Conservation (phyloP, 2,797 vertebrate species). For the Falco cherrug region DNA sequence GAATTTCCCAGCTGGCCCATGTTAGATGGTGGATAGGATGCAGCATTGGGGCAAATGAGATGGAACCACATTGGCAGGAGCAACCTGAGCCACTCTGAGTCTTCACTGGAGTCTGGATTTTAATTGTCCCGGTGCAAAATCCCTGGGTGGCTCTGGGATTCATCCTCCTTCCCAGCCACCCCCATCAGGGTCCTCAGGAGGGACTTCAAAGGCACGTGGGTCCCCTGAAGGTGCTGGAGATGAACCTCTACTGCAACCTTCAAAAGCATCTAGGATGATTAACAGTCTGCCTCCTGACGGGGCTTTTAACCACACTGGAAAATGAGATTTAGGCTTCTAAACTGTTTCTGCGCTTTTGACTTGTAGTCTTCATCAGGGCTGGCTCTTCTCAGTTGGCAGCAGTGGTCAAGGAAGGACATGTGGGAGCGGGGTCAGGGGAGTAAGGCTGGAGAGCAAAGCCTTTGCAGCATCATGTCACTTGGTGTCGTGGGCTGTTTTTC, state of each 20-base stretch:
- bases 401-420: neutral
- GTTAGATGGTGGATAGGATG: neutral
- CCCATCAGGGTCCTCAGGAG: rapidly evolving
- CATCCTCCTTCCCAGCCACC: neutral
- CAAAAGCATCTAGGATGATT: neutral
- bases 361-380: neutral
- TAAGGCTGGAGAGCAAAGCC: rapidly evolving
- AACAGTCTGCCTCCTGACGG: neutral
- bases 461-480: neutral
- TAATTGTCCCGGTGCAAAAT: neutral
- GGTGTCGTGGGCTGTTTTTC: neutral
- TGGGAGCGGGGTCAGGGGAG: neutral
- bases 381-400: neutral
- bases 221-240: neutral
- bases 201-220: neutral
- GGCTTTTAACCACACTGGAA: neutral
- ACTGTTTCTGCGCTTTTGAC: neutral
- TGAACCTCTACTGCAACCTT: neutral
- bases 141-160: neutral
- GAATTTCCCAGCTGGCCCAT: neutral
- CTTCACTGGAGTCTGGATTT: neutral
- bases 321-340: neutral
- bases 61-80: neutral
- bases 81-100: neutral
- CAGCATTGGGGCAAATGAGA: neutral